Evolutionary conservation across 2,888 invertebrate species (phyloP).

Genomic region (Chymomyza procnemis): DNA sequence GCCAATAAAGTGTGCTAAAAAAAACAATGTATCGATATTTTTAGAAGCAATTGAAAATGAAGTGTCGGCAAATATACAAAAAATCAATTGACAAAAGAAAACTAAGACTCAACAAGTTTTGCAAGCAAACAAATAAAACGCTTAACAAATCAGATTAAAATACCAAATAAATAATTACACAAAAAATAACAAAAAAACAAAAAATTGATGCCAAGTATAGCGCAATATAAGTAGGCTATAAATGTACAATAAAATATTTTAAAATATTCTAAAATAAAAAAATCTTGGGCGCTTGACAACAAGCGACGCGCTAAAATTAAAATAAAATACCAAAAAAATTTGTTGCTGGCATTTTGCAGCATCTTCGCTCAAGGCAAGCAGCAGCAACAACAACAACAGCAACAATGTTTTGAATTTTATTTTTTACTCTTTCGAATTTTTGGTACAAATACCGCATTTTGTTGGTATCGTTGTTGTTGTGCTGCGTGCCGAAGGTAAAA

Average conservation of each 20-base stretch:
- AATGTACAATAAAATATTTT: not conserved
- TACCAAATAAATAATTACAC: not conserved
- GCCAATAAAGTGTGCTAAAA: not conserved
- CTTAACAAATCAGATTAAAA: not conserved
- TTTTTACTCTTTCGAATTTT: not conserved
- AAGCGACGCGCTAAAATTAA: not conserved
- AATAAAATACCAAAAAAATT: conserved; percentile 1
- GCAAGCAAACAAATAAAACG: not conserved
- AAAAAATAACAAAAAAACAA: not conserved
- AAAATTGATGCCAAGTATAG: not conserved
- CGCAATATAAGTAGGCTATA: not conserved
- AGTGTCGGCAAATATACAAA: not conserved
- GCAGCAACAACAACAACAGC: conserved; percentile 29
- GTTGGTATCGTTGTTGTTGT: not conserved
- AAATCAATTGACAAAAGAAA: not conserved
- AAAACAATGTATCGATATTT: not conserved
- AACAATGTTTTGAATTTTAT: conserved; percentile 4
- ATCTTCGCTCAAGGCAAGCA: conserved; percentile 3
- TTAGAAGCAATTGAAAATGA: not conserved
- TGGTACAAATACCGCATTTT: not conserved
- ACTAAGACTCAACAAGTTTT: not conserved
- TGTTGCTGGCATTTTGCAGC: not conserved
- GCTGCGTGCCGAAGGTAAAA: conserved; percentile 1
- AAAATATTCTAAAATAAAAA: not conserved
- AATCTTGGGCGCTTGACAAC: not conserved